Evolutionary conservation across 2,888 invertebrate species (phyloP).

Genomic region (Clepsis dumicolana): DNA sequence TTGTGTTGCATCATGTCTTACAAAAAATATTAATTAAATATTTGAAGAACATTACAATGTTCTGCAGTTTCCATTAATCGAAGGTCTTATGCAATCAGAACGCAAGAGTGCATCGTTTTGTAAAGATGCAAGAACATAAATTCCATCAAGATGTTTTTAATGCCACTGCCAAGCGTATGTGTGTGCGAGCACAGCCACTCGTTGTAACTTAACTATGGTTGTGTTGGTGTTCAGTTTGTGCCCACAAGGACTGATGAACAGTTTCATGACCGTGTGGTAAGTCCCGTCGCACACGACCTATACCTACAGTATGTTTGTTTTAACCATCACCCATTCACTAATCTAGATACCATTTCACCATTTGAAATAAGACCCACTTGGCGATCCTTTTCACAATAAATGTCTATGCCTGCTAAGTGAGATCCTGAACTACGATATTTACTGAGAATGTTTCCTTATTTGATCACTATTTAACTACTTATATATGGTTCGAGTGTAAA

Average conservation of each 20-base stretch:
- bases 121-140: not conserved
- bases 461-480: not conserved
- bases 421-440: not conserved
- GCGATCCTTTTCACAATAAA: no score
- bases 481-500: not conserved
- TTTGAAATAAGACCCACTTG: no score
- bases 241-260: constrained; percentile 95
- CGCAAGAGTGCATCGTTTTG: not conserved
- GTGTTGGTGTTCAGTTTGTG: constrained; percentile 91
- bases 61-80: not conserved
- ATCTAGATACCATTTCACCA: constrained; percentile 17
- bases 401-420: no score
- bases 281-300: constrained; percentile 79
- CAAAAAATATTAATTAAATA: not conserved
- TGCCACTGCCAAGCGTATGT: constrained; percentile 66
- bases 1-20: not conserved
- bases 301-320: constrained; percentile 51
- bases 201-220: constrained; percentile 79
- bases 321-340: constrained; percentile 39
- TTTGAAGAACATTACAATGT: not conserved
- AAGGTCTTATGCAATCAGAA: not conserved
- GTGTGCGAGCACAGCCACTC: constrained; percentile 66
- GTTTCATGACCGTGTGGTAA: constrained; percentile 95
- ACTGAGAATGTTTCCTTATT: not conserved
- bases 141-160: constrained; percentile 45